Evolutionary conservation across 2,113 vertebrate genomes (phyloP).

Genomic region (Alexandromys fortis): DNA sequence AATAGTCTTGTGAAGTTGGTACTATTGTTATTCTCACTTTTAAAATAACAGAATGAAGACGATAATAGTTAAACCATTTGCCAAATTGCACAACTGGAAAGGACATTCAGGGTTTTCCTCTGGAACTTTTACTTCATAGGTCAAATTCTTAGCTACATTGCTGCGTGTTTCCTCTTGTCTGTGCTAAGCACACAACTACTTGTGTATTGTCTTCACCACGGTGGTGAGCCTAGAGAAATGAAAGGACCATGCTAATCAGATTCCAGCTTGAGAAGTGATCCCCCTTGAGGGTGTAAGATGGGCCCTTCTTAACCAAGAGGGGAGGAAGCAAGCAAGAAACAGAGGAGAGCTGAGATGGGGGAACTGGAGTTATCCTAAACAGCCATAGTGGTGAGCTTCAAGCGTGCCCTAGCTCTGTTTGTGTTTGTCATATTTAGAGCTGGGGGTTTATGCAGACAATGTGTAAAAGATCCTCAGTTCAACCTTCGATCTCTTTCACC

Average conservation of each 20-base stretch:
- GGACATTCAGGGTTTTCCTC: neutral
- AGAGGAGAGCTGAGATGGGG: neutral
- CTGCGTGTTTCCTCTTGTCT: neutral
- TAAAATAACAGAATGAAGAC: slow-evolving; percentile 11
- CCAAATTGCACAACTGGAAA: neutral
- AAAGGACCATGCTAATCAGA: neutral
- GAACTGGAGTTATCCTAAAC: neutral
- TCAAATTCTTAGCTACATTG: neutral
- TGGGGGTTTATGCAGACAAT: neutral
- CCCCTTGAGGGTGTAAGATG: neutral
- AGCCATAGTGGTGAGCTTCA: too few relatives aligned
- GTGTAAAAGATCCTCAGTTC: neutral
- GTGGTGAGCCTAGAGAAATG: neutral
- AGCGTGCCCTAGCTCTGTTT: neutral
- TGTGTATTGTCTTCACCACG: neutral
- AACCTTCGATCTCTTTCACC: neutral
- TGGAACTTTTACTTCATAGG: neutral
- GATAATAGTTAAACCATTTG: neutral
- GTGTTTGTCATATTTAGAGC: neutral
- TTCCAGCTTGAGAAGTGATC: neutral
- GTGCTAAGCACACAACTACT: neutral
- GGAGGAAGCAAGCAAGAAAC: neutral
- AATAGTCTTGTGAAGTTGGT: neutral
- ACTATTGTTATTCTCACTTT: neutral
- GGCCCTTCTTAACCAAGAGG: neutral